Evolutionary conservation across 2,113 vertebrate genomes (phyloP).

Genomic region (Puffinus mauretanicus): DNA sequence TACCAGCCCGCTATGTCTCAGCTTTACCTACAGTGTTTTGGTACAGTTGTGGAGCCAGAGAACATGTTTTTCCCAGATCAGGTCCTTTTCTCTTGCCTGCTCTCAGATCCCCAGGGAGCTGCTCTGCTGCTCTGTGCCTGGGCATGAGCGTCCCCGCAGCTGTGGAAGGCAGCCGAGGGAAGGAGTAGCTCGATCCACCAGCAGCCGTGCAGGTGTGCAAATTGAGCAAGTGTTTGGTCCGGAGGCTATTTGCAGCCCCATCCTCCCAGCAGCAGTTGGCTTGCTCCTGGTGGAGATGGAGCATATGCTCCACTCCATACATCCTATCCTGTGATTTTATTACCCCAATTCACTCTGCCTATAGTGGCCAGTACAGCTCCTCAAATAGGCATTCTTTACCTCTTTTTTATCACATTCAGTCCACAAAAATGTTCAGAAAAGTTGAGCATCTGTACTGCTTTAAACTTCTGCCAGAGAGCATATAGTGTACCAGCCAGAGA

Average conservation of each 20-base stretch:
- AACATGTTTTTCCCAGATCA: not conserved
- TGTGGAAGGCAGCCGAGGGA: not conserved
- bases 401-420: not conserved
- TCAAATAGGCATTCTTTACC: not conserved
- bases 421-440: not conserved
- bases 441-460: not conserved
- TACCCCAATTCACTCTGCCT: not conserved
- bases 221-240: slow-evolving; percentile 45
- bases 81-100: not conserved
- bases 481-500: not conserved
- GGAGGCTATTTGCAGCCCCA: slow-evolving; percentile 23
- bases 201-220: slow-evolving; percentile 21
- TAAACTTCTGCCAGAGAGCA: not conserved
- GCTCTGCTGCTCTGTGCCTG: not conserved
- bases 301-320: slow-evolving; percentile 41
- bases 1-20: not conserved
- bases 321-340: not conserved
- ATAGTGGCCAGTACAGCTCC: fast-evolving
- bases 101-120: not conserved
- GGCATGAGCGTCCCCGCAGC: not conserved
- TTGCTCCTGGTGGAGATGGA: not conserved
- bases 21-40: not conserved
- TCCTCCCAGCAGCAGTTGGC: slow-evolving; percentile 44
- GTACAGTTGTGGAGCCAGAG: not conserved
- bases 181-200: slow-evolving; percentile 60